phyloP scores from a whole-genome alignment of 2,113 vertebrate species.

The Nycticebus coucang region DNA sequence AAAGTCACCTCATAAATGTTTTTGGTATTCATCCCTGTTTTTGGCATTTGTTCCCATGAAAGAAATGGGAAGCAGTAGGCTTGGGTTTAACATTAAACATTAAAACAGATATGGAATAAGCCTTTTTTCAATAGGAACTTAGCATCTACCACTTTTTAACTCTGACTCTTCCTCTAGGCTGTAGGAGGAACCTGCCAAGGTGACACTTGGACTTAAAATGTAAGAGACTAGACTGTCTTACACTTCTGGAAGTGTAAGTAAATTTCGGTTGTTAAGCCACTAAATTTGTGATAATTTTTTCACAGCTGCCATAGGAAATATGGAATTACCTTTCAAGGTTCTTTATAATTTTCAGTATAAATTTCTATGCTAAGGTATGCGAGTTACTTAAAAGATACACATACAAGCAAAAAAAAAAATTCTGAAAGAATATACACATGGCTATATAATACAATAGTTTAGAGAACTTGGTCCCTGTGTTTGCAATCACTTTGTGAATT shows the following conservation, averaged over 20 bases:
- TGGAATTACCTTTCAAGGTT: neutral
- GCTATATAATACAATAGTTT: neutral
- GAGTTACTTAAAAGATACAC: neutral
- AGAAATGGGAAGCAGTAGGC: neutral
- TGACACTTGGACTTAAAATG: neutral
- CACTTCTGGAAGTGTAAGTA: neutral
- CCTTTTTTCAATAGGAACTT: neutral
- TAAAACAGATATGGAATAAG: neutral
- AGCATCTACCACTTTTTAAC: neutral
- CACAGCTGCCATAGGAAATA: neutral
- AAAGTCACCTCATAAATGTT: neutral
- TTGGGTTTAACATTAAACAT: neutral
- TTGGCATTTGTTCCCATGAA: neutral
- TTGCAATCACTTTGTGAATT: neutral
- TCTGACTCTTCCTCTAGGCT: neutral
- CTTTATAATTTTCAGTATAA: constrained; percentile 12
- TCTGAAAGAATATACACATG: neutral
- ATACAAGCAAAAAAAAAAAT: neutral
- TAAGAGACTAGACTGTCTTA: neutral
- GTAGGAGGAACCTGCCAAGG: neutral
- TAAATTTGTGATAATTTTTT: neutral
- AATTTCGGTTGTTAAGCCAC: neutral
- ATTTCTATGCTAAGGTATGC: neutral
- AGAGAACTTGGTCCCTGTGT: neutral
- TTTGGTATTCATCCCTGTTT: neutral